Percentiles rank a stretch among this genome's conserved stretches.
These are phyloP conservation scores for Gobionotothen gibberifrons DNA, from an alignment of 2,797 vertebrate species.

Conservation along the genomic window DNA sequence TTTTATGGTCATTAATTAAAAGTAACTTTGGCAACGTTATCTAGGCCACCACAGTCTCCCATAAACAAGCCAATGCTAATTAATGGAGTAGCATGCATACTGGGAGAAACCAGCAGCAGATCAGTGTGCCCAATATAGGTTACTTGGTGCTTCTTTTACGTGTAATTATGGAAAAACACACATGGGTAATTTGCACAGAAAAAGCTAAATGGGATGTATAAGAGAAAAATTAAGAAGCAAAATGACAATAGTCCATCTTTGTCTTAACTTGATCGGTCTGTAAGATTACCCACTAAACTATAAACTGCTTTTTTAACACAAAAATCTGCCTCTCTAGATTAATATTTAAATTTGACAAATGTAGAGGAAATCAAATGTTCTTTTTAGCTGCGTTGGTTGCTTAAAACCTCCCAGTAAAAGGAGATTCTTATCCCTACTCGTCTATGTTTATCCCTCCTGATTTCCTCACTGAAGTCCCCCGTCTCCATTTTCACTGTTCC, in stretches of 20 bases:
- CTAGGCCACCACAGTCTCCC: slow-evolving; percentile 73
- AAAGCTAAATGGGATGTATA: slow-evolving; percentile 4
- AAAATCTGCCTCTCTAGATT: slow-evolving; percentile 16
- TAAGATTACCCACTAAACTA: slow-evolving; percentile 1
- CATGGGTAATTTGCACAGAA: slow-evolving; percentile 3
- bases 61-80: slow-evolving; percentile 77
- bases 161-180: slow-evolving; percentile 51
- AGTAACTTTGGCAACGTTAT: slow-evolving; percentile 77
- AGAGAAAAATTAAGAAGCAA: not conserved
- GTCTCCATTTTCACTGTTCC: slow-evolving; percentile 32
- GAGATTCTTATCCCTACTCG: slow-evolving; percentile 34
- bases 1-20: slow-evolving; percentile 83
- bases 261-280: slow-evolving; percentile 17
- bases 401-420: slow-evolving; percentile 40
- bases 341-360: slow-evolving; percentile 26
- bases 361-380: not conserved
- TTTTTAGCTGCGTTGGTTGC: slow-evolving; percentile 25
- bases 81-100: slow-evolving; percentile 67
- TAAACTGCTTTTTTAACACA: not conserved
- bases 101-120: slow-evolving; percentile 60
- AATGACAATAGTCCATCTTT: not conserved
- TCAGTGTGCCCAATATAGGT: slow-evolving; percentile 49
- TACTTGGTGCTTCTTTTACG: slow-evolving; percentile 40
- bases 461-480: slow-evolving; percentile 33
- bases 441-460: slow-evolving; percentile 42